A percentile compares a stretch with the other conserved stretches of the same genome.
Evolutionary conservation across 1,140 invertebrate genomes (phyloP).

Genomic region (Triops cancriformis): DNA sequence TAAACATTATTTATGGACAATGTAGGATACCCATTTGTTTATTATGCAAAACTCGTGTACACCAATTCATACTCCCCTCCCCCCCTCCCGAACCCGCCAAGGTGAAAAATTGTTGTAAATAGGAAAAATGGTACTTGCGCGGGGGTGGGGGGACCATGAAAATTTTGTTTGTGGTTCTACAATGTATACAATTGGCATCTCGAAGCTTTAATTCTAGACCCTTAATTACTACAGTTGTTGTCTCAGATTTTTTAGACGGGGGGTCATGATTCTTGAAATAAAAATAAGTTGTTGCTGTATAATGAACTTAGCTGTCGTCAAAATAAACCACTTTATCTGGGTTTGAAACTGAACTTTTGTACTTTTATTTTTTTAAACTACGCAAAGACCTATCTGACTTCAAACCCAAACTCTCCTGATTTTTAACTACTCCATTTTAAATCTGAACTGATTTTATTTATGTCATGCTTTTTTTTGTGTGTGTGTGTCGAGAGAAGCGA

Average conservation of each 20-base stretch:
- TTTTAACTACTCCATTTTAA: too few relatives aligned
- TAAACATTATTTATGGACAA: background rate
- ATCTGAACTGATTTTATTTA: too few relatives aligned
- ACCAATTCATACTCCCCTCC: too few relatives aligned
- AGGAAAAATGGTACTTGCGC: background rate
- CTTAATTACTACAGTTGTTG: background rate
- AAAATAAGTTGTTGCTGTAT: constrained; percentile 1
- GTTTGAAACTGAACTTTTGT: background rate
- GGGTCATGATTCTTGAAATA: background rate
- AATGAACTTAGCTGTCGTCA: constrained; percentile 13
- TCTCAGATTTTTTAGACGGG: background rate
- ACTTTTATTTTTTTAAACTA: background rate
- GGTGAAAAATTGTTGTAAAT: background rate
- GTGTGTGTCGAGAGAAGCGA: background rate
- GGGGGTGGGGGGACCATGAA: background rate
- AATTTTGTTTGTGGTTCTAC: background rate
- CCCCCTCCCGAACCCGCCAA: background rate
- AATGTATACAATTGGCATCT: constrained; percentile 10
- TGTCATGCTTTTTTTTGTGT: too few relatives aligned
- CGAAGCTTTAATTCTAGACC: constrained; percentile 6
- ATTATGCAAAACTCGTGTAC: too few relatives aligned
- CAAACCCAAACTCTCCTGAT: too few relatives aligned
- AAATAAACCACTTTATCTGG: constrained; percentile 7
- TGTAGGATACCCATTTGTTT: too few relatives aligned
- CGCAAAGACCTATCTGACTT: too few relatives aligned